These are phyloP conservation scores for Zaprionus ornatus DNA, from an alignment of 1,140 invertebrate species.

Conservation along the genomic window DNA sequence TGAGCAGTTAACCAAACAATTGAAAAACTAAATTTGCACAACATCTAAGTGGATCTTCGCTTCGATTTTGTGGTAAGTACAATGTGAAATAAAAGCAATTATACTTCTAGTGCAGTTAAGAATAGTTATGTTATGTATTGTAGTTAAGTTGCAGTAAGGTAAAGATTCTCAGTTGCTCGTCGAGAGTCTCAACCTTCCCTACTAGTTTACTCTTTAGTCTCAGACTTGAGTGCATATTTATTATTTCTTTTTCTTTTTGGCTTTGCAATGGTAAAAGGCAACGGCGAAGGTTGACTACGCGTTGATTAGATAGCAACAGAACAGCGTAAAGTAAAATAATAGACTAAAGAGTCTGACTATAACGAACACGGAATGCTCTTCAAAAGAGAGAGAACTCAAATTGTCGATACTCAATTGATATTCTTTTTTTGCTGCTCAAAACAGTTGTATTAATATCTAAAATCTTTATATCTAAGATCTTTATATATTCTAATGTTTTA, in stretches of 20 bases:
- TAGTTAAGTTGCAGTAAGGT: too few species aligned
- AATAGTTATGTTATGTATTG: too few species aligned
- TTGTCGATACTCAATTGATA: too few species aligned
- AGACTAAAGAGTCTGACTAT: background rate
- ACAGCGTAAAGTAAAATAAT: conserved; percentile 10
- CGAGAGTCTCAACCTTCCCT: background rate
- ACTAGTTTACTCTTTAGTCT: background rate
- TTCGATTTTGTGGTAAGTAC: conserved; percentile 28
- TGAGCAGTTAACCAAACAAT: conserved; percentile 15
- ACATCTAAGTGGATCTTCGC: background rate
- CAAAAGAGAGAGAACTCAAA: too few species aligned
- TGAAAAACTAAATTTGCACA: conserved; percentile 25
- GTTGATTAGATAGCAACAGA: conserved; percentile 37
- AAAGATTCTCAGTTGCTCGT: background rate
- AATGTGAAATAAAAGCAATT: background rate
- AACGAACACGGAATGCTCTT: background rate
- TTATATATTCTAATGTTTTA: too few species aligned
- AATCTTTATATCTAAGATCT: too few species aligned
- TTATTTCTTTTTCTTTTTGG: background rate
- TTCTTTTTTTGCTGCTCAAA: too few species aligned
- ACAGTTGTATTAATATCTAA: too few species aligned
- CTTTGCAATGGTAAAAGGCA: conserved; percentile 21
- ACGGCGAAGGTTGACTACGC: conserved; percentile 19
- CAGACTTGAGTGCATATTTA: conserved; percentile 10
- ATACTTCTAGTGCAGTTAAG: background rate